Evolutionary conservation across 2,888 invertebrate genomes (phyloP), one percentile per base, ranked within the genome.

Genomic region (Drosophila suboccidentalis): DNA sequence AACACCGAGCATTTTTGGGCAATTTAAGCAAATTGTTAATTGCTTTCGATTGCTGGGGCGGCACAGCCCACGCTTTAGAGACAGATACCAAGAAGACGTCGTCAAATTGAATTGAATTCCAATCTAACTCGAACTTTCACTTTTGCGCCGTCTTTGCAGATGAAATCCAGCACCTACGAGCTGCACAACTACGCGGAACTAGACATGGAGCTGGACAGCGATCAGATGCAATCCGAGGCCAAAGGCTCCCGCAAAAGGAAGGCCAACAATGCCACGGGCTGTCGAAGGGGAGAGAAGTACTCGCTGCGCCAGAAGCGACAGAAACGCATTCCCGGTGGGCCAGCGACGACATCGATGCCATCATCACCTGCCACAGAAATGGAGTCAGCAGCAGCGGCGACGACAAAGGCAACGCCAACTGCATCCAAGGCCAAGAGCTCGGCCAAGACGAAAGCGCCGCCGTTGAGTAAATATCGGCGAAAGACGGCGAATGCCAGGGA

Each of bases 401-500:
- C 51, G 17, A 29, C 43, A n/a, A 11, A 58, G 53, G 38, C 72
- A 47, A 49, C 67, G 13, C 36, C 41, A 61, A 46, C 73, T 32
- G 36, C n/a, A 8, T 3, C 36, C 32, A 63, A 17, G 17, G 60
- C 34, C 41, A 73, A 78, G 65, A 73, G 29, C 44, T 15, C 92
- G 71, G 93, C 94, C 72, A 95, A 95, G 89, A 94, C 95, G 81
- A 94, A 95, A 90, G 94, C 96, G 29, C 95, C 96, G 62, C 96
- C 96, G 13, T 94, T 98, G 81, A 97, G 97, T 93, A 98, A 97
- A 92, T 98, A 98, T 93, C 94, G 97, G 29, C 94, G 98, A 83
- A 97, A 97, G 94, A 97, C 97, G 0, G 98, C 98, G 13, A 98
- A 98, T 93, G 97, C 97, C 0, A 93, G 98, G 34, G 98, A 98